Evolutionary conservation across 2,888 invertebrate genomes (phyloP).

Genomic region (Flexamia atlantica): DNA sequence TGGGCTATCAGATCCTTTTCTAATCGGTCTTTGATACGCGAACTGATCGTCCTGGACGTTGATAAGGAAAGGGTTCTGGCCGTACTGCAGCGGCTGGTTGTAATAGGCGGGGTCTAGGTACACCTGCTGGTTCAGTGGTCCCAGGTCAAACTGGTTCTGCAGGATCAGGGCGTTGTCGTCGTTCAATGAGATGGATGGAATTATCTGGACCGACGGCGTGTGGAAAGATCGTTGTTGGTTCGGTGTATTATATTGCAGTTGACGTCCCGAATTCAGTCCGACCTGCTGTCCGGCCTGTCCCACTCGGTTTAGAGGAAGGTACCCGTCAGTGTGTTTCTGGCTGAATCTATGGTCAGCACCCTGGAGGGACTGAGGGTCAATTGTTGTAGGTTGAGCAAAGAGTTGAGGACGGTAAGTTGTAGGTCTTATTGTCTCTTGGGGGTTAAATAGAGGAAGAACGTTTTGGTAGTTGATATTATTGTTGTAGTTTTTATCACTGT

Average conservation of each 20-base stretch:
- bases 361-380: conserved; percentile 44
- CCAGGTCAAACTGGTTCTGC: conserved; percentile 52
- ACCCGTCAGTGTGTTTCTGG: conserved; percentile 61
- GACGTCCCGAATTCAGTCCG: background rate
- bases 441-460: conserved; percentile 68
- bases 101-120: conserved; percentile 34
- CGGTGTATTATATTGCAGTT: conserved; percentile 23
- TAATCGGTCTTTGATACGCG: conserved; percentile 47
- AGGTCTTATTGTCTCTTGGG: conserved; percentile 72
- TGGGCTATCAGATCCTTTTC: conserved; percentile 31
- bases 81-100: conserved; percentile 30
- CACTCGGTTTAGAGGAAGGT: conserved; percentile 54
- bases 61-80: conserved; percentile 12
- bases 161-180: conserved; percentile 57
- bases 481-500: conserved; percentile 48
- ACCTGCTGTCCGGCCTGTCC: conserved; percentile 20
- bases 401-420: conserved; percentile 74
- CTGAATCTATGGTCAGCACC: conserved; percentile 65
- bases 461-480: conserved; percentile 62
- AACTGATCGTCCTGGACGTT: conserved; percentile 37
- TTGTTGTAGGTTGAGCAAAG: conserved; percentile 56
- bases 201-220: conserved; percentile 66
- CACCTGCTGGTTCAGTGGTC: conserved; percentile 58
- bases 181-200: conserved; percentile 67
- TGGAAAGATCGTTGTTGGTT: conserved; percentile 27